Conservation (phyloP, 2,113 vertebrate genomes). For the Verasper variegatus region DNA sequence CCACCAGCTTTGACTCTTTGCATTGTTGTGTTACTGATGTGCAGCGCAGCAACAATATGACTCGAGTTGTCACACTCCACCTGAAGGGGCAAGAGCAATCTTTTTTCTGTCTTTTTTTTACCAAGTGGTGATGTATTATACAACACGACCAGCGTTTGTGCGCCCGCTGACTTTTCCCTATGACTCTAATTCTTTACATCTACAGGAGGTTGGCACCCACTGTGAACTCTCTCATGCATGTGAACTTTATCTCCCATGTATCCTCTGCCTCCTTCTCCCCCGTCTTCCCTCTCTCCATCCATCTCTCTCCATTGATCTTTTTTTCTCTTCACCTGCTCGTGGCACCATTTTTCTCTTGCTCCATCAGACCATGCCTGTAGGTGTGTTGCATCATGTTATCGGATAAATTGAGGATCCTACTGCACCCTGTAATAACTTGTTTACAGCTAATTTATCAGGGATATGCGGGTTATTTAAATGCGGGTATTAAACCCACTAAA, state of each 20-base stretch:
- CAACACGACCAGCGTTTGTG: slow-evolving; percentile 35
- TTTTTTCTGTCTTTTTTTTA: slow-evolving; percentile 4
- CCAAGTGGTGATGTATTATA: slow-evolving; percentile 46
- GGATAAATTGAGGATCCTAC: background rate
- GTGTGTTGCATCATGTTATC: slow-evolving; percentile 1
- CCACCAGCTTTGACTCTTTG: background rate
- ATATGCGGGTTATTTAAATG: background rate
- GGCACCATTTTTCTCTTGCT: slow-evolving; percentile 1
- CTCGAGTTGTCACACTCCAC: slow-evolving; percentile 32
- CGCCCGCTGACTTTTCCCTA: slow-evolving; percentile 53
- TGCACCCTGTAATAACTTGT: background rate
- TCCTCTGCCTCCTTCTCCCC: slow-evolving; percentile 26
- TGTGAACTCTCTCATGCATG: slow-evolving; percentile 64
- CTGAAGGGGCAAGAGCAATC: slow-evolving; percentile 45
- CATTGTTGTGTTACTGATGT: slow-evolving; percentile 9
- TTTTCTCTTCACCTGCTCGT: slow-evolving; percentile 24
- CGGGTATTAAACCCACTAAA: background rate
- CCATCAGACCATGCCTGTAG: slow-evolving; percentile 1
- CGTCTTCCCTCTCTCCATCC: slow-evolving; percentile 20
- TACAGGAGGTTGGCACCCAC: slow-evolving; percentile 67
- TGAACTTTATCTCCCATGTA: slow-evolving; percentile 50
- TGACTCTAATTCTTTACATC: slow-evolving; percentile 71
- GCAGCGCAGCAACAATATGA: slow-evolving; percentile 4
- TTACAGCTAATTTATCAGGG: background rate
- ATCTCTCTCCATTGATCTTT: slow-evolving; percentile 27